These are phyloP conservation scores for Lutjanus argentimaculatus DNA, from an alignment of 2,797 vertebrate species.

Conservation along the genomic window DNA sequence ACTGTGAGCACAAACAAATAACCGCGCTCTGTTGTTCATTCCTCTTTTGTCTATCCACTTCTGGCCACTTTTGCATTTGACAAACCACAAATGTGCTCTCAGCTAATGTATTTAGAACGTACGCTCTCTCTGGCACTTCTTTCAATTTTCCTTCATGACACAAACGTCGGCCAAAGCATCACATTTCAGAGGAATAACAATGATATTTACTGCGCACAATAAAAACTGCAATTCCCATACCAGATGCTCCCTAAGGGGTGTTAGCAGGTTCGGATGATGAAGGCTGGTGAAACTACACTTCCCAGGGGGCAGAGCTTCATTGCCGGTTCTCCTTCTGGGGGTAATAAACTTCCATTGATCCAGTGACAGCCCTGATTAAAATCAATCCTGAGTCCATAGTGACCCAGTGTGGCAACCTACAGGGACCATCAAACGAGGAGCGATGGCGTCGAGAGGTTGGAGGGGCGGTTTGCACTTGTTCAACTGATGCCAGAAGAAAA, in stretches of 20 bases:
- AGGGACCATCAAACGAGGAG: conserved; percentile 59
- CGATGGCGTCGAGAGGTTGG: not conserved
- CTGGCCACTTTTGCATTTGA: conserved; percentile 52
- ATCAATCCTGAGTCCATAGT: conserved; percentile 78
- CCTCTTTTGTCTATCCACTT: conserved; percentile 58
- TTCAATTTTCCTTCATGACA: conserved; percentile 57
- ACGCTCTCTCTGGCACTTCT: conserved; percentile 17
- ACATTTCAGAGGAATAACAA: conserved; percentile 69
- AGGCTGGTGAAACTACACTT: conserved; percentile 77
- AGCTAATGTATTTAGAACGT: conserved; percentile 44
- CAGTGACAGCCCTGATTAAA: conserved; percentile 84
- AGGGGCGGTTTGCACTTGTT: not conserved
- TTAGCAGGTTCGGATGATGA: conserved; percentile 70
- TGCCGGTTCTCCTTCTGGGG: conserved; percentile 78
- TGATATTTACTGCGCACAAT: conserved; percentile 69
- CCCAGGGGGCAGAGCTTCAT: conserved; percentile 79
- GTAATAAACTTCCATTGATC: conserved; percentile 85
- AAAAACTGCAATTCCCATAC: conserved; percentile 74
- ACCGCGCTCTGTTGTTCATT: conserved; percentile 12
- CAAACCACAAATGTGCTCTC: conserved; percentile 36
- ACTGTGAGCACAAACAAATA: conserved; percentile 63
- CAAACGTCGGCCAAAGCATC: conserved; percentile 48
- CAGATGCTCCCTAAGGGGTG: conserved; percentile 67
- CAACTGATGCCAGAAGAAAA: conserved; percentile 27
- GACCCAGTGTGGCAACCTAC: conserved; percentile 63